Evolutionary conservation across 2,888 invertebrate species (phyloP).

Genomic region (Drosophila falleni): DNA sequence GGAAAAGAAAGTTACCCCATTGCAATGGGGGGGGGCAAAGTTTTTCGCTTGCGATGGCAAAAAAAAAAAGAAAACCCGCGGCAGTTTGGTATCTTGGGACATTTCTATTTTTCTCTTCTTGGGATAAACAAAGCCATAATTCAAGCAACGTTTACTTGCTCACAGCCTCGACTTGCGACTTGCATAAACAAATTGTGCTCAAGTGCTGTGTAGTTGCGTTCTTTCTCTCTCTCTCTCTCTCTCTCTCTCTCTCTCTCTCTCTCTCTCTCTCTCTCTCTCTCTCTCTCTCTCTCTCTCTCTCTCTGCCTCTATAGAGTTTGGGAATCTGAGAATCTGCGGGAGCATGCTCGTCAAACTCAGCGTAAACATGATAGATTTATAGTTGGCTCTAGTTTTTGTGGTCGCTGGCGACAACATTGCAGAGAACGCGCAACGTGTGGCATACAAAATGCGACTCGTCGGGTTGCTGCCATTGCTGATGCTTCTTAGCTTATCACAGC

Average conservation of each 20-base stretch:
- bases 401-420: constrained; percentile 66
- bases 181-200: constrained; percentile 77
- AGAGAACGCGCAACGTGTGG: constrained; percentile 61
- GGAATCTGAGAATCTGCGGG: constrained; percentile 41
- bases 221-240: not conserved
- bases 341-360: constrained; percentile 67
- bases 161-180: constrained; percentile 70
- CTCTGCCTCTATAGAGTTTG: not conserved
- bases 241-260: not conserved
- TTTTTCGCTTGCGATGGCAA: constrained; percentile 63
- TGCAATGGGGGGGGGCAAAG: constrained; percentile 62
- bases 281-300: no score
- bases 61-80: constrained; percentile 46
- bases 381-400: constrained; percentile 66
- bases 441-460: constrained; percentile 63
- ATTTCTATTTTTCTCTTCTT: constrained; percentile 51
- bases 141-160: constrained; percentile 75
- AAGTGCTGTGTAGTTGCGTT: constrained; percentile 53
- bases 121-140: constrained; percentile 81
- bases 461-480: constrained; percentile 16
- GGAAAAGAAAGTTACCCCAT: constrained; percentile 18
- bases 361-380: constrained; percentile 78
- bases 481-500: constrained; percentile 67
- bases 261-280: constrained; percentile 13
- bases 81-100: constrained; percentile 23